Percentiles rank a stretch among this genome's conserved stretches.
Conservation (phyloP, 2,888 invertebrate genomes). For the Lasioglossum calceatum region DNA sequence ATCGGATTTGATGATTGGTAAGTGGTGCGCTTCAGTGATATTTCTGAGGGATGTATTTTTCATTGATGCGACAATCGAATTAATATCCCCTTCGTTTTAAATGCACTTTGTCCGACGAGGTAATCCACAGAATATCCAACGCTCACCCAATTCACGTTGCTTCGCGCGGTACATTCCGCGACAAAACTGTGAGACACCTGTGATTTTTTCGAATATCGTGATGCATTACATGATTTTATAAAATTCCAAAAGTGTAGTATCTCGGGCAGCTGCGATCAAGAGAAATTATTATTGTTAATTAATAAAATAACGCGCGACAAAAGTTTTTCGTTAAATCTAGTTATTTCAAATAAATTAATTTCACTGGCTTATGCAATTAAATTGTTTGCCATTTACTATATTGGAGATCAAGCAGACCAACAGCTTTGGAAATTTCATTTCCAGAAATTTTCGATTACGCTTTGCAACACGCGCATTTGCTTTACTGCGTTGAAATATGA, state of each 20-base stretch:
- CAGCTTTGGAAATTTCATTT: too few relatives aligned
- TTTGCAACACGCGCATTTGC: too few relatives aligned
- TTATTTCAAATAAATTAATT: background rate
- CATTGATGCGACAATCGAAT: conserved; percentile 16
- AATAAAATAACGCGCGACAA: background rate
- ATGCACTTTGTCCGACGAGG: conserved; percentile 37
- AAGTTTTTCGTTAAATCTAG: background rate
- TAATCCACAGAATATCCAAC: conserved; percentile 38
- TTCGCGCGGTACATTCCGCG: background rate
- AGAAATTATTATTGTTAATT: background rate
- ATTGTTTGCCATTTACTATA: too few relatives aligned
- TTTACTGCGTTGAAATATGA: too few relatives aligned
- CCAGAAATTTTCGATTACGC: too few relatives aligned
- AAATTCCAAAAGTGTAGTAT: background rate
- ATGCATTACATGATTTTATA: background rate
- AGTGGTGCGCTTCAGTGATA: conserved; percentile 34
- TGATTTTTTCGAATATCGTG: background rate
- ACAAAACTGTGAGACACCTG: background rate
- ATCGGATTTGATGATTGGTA: conserved; percentile 19
- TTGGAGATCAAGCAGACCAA: too few relatives aligned
- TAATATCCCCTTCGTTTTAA: conserved; percentile 46
- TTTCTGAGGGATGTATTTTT: background rate
- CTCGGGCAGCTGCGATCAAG: background rate
- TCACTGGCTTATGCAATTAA: background rate
- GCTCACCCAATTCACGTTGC: conserved; percentile 37